Evolutionary conservation across 1,140 invertebrate genomes (phyloP).

Genomic region (Anadara kagoshimensis): DNA sequence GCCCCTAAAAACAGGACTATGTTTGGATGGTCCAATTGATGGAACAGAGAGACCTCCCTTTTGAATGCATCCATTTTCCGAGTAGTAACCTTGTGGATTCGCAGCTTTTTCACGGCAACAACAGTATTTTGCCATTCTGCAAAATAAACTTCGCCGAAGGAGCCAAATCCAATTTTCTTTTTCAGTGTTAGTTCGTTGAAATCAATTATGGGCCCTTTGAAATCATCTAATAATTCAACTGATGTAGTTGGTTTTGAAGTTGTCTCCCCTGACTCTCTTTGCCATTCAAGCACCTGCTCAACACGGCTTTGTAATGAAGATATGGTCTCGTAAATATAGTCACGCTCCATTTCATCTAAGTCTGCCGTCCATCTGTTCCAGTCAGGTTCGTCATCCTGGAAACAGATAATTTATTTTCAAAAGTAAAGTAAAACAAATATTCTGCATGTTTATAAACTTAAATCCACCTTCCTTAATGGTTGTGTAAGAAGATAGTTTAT

Average conservation of each 20-base stretch:
- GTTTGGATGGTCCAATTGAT: constrained; percentile 42
- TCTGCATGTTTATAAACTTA: neutral
- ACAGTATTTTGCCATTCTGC: constrained; percentile 38
- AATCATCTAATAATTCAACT: constrained; percentile 14
- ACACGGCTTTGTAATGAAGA: constrained; percentile 16
- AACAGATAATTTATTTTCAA: neutral
- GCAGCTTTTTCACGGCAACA: constrained; percentile 50
- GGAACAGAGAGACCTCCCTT: constrained; percentile 35
- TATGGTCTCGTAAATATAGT: constrained; percentile 8
- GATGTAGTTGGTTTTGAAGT: constrained; percentile 27
- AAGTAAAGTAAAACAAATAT: neutral
- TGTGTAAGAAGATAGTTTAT: neutral
- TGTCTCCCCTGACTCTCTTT: constrained; percentile 1
- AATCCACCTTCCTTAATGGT: neutral
- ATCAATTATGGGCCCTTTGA: constrained; percentile 30
- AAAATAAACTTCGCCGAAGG: constrained; percentile 42
- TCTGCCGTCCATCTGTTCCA: neutral
- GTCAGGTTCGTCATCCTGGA: constrained; percentile 20
- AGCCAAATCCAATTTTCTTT: constrained; percentile 43
- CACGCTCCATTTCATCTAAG: constrained; percentile 7
- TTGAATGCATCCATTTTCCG: constrained; percentile 34
- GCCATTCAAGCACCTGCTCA: constrained; percentile 24
- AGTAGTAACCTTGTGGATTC: constrained; percentile 30
- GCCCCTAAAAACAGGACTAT: constrained; percentile 52
- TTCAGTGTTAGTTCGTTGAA: constrained; percentile 37